A percentile compares a stretch with the other conserved stretches of the same genome.
phyloP scores from a whole-genome alignment of 1,140 invertebrate species.

The Melitaea cinxia region DNA sequence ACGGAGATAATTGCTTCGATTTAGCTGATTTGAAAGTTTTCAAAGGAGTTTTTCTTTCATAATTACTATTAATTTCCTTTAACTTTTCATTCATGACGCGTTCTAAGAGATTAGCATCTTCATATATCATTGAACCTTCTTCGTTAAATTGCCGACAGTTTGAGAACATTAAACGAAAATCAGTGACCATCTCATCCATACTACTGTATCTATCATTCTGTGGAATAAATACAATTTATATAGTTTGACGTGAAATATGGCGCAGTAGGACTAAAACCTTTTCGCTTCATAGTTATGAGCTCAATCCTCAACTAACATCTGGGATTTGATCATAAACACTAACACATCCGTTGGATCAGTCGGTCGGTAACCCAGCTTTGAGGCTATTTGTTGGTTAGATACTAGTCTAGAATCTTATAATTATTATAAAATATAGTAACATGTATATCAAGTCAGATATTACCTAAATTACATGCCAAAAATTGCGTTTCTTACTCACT shows the following conservation, averaged over 20 bases:
- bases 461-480: no score
- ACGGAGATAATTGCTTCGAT: constrained; percentile 77
- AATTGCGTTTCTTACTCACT: no score
- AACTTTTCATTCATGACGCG: constrained; percentile 92
- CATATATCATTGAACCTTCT: constrained; percentile 96
- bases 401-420: no score
- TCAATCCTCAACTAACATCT: no score
- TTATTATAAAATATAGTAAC: no score
- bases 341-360: no score
- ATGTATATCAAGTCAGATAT: no score
- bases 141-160: constrained; percentile 98
- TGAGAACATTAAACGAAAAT: constrained; percentile 94
- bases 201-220: constrained; percentile 84
- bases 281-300: no score
- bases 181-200: constrained; percentile 83
- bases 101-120: constrained; percentile 95
- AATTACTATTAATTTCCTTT: constrained; percentile 83
- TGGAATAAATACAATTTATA: constrained; percentile 1
- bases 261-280: no score
- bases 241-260: background rate
- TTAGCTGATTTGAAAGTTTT: constrained; percentile 61
- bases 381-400: no score
- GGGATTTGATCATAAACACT: no score
- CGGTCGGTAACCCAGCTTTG: no score
- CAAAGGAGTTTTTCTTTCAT: constrained; percentile 54